Base-by-base conservation (phyloP, 1,140 invertebrate genomes). In the Chymomyza costata region DNA sequence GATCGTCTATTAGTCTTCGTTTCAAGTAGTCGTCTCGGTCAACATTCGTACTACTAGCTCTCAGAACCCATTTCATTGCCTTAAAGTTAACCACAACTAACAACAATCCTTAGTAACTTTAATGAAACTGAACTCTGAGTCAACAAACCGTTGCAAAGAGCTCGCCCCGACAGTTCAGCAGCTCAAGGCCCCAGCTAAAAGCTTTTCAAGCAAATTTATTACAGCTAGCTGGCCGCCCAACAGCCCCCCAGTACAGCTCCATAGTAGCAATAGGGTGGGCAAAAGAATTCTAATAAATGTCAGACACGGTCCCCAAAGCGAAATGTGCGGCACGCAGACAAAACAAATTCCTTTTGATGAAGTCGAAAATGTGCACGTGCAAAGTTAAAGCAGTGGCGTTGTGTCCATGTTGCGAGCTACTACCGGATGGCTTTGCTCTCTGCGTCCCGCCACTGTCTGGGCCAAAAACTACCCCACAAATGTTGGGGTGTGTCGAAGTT, bases 351-450 rank as follows among this genome's bases (percentile, higher is more conserved):
- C 70, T 62, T 82, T 82, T 82, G 70, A 78, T 78, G 73, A 80
- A 78, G 62, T 78, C 67, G 50, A 68, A 82, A 71, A 69, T 82
- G 67, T 73, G 71, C 78, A 82, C 78, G 78, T 82, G 78, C 78
- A 82, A 69, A 78, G 61, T 58, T 46, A 41, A 45, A 31, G 15
- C 49, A 52, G 47, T 53, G 17, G 19, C 34, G 21, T 28, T 37
- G 34, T n/a, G n/a, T n/a, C n/a, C n/a, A n/a, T n/a, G n/a, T n/a
- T n/a, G n/a, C n/a, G n/a, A n/a, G n/a, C n/a, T n/a, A n/a, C n/a
- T n/a, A n/a, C n/a, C n/a, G n/a, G n/a, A n/a, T n/a, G n/a, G 15
- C 25, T 31, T 1, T n/a, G 19, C 13, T 18, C 13, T 3, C 5
- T 28, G n/a, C 0, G 16, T 39, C 44, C 51, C 55, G 55, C 55